Evolutionary conservation across 2,888 invertebrate species (phyloP), one percentile per base, ranked within the genome.

Genomic region (Troides oblongomaculatus): DNA sequence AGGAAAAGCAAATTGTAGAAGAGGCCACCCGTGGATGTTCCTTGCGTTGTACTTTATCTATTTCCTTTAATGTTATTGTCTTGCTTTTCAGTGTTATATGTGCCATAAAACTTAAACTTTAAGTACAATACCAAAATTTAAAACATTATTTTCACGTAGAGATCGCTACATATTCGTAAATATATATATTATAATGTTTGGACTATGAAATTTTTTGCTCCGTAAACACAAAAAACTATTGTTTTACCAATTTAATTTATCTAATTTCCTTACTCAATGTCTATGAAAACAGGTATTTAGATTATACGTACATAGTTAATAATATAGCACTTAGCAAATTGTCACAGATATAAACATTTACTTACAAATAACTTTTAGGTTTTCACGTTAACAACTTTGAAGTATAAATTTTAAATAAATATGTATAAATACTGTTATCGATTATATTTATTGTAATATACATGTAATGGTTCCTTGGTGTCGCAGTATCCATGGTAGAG

Each of bases 341-440:
- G 25, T 63, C 39, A 62, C 62, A 66, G 53, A 39, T 36, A 18
- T 60, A n/a, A 65, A 57, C 56, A 23, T n/a, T 75, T 71, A 74
- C 71, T 68, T 71, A 74, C 75, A 73, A 76, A 66, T 76, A 77
- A 78, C 78, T 76, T 72, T 75, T 81, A 81, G 78, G 78, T 81
- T 86, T 83, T 81, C 77, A 78, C 78, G 77, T 74, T 81, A 78
- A 78, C 76, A 80, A 80, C 57, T 58, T 23, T 78, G 73, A 81
- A 83, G 84, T 43, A 64, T 59, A 65, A 63, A 69, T 62, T 82
- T 79, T n/a, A 53, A 53, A 75, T 72, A 74, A 80, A 77, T 84
- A 82, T 81, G 80, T 84, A 81, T 86, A 86, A 85, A 84, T 81
- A 85, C 88, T 89, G 87, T 89, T 89, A 84, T 86, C 88, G 84